phyloP scores from a whole-genome alignment of 64 coral and sea anemone genomes.

The Porites australiensis region DNA sequence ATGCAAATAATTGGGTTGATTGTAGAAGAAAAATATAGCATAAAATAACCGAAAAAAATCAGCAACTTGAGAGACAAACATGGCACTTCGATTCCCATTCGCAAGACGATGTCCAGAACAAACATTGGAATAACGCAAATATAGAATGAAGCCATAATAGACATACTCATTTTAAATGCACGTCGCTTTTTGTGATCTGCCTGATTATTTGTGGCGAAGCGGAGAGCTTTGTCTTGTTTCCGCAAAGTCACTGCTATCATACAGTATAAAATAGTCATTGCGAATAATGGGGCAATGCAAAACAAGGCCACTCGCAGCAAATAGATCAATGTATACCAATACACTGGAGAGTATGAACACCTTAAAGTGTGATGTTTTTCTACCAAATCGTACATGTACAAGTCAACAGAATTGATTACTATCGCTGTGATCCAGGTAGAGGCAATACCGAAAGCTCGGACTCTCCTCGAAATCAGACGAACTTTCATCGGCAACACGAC shows the following conservation, averaged over 20 bases:
- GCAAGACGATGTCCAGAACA: no score
- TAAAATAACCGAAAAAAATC: background rate
- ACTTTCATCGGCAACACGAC: background rate
- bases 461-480: background rate
- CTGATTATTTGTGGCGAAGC: no score
- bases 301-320: background rate
- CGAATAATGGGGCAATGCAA: background rate
- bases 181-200: background rate
- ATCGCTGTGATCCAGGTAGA: background rate
- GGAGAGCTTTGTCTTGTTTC: background rate
- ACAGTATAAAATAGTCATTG: background rate
- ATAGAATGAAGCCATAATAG: background rate
- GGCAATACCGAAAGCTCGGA: background rate
- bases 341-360: no score
- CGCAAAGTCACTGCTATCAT: background rate
- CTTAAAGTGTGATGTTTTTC: no score
- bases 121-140: background rate
- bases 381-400: background rate
- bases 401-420: background rate
- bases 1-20: slow-evolving; percentile 8
- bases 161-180: background rate
- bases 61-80: background rate
- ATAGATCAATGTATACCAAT: no score
- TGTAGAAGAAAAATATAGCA: background rate
- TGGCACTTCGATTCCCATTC: background rate